Evolutionary conservation across 2,888 invertebrate species (phyloP), one percentile per base, ranked within the genome.

Genomic region (Cheilosia grossa): DNA sequence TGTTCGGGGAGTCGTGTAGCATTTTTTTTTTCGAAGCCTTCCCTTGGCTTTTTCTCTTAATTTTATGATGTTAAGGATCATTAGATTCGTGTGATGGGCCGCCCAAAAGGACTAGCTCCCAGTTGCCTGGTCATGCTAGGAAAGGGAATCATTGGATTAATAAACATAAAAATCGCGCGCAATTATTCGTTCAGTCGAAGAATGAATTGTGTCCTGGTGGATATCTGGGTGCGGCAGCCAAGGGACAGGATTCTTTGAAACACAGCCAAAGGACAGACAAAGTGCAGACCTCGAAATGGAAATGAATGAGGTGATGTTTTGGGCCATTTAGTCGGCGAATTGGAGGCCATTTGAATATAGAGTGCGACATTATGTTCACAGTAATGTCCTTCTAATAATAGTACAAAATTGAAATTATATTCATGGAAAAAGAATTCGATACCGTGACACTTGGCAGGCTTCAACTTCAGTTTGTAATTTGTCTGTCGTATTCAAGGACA

Each of bases 51-150:
- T 74, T 51, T 77, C 72, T 87, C 87, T 88, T 87, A 88, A 82
- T 90, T 89, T 91, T 89, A 90, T 89, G 90, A 89, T 89, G 91
- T 90, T 89, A 89, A 90, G 91, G 91, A 91, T 91, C 91, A 91
- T 91, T 91, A 91, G 90, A 91, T 69, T 79, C 79, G 86, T 86
- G 82, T 61, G 64, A 64, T 80, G 83, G 83, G 64, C 63, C 72
- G 51, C 21, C 33, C 47, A 64, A 15, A 42, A 51, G 54, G 24
- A 40, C 24, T 44, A 61, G 44, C 7, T 13, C 37, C 13, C 44
- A 19, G 81, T 63, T 19, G 15, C 42, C 19, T 15, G 15, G 56
- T 69, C 74, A 82, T 74, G 30, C 9, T 9, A 78, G 66, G 66
- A 54, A 61, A 79, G 44, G 70, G 78, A 79, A 81, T 81, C 87